Evolutionary conservation across 2,113 vertebrate species (phyloP).

Genomic region (Atherinomorus stipes): DNA sequence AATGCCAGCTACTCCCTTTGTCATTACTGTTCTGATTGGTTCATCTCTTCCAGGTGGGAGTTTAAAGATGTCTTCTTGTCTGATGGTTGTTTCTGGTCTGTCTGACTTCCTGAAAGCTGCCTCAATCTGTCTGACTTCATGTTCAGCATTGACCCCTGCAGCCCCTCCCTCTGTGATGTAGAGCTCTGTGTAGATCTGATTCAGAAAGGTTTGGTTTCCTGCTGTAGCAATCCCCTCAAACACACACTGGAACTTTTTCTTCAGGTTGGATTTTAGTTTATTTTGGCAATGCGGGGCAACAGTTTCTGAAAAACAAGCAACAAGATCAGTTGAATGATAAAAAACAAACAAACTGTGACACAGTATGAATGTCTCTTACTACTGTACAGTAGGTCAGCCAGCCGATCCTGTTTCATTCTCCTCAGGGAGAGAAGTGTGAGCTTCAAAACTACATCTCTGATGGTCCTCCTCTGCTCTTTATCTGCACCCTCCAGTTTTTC

Average conservation of each 20-base stretch:
- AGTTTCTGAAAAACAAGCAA: conserved; percentile 5
- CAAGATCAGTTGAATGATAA: neutral
- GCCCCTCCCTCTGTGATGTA: conserved; percentile 57
- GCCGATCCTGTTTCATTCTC: neutral
- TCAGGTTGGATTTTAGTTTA: neutral
- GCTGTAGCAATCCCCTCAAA: neutral
- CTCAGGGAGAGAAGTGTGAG: neutral
- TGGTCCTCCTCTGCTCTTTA: neutral
- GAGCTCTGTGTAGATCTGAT: conserved; percentile 60
- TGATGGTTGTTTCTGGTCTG: too few relatives aligned
- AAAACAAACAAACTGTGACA: neutral
- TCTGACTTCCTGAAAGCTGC: too few relatives aligned
- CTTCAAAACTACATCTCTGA: conserved; percentile 1
- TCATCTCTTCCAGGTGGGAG: too few relatives aligned
- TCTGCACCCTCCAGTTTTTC: neutral
- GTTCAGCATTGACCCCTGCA: conserved; percentile 20
- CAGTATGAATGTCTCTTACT: neutral
- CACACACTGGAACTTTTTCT: neutral
- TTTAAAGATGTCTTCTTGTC: too few relatives aligned
- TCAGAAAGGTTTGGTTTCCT: conserved; percentile 27
- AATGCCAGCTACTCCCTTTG: too few relatives aligned
- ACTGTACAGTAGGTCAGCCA: neutral
- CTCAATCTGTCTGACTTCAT: too few relatives aligned
- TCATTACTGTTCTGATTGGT: too few relatives aligned
- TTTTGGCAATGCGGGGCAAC: neutral